Conservation (phyloP, 2,113 vertebrate species). For the Megalops atlanticus region DNA sequence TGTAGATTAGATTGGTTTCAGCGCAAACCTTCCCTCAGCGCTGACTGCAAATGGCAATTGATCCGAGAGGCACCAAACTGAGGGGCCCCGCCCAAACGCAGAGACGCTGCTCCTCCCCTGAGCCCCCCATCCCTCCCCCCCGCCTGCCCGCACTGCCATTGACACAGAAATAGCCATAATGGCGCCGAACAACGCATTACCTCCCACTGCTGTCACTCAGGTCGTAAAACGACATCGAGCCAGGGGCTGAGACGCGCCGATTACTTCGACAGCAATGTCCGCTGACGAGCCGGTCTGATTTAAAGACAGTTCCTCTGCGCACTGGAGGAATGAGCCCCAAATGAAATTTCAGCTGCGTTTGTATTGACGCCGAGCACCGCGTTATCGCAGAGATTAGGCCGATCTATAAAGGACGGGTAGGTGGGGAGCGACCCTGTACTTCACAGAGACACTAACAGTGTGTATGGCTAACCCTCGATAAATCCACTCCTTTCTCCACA, state of each 20-base stretch:
- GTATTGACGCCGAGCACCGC: neutral
- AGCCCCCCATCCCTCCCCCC: too few relatives aligned
- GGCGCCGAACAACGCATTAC: neutral
- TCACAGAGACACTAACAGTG: too few relatives aligned
- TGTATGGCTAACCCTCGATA: too few relatives aligned
- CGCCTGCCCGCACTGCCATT: neutral
- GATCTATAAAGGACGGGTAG: too few relatives aligned
- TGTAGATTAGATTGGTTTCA: neutral
- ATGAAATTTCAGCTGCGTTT: neutral
- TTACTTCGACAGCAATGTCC: slow-evolving; percentile 18
- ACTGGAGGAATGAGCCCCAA: neutral
- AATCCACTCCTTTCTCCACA: too few relatives aligned
- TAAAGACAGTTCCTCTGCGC: neutral
- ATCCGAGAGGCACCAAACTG: neutral
- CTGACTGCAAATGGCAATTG: slow-evolving; percentile 13
- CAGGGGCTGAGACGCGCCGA: neutral
- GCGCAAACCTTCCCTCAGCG: neutral
- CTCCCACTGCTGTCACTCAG: slow-evolving; percentile 20
- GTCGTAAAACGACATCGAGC: slow-evolving; percentile 1
- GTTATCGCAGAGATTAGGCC: too few relatives aligned
- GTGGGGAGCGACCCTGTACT: too few relatives aligned
- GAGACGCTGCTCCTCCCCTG: neutral
- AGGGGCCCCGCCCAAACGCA: neutral
- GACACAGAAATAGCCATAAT: slow-evolving; percentile 5
- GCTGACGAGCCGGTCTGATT: slow-evolving; percentile 21